A percentile compares a stretch with the other conserved stretches of the same genome.
Conservation (phyloP, 1,140 invertebrate species). For the Whitmania pigra region DNA sequence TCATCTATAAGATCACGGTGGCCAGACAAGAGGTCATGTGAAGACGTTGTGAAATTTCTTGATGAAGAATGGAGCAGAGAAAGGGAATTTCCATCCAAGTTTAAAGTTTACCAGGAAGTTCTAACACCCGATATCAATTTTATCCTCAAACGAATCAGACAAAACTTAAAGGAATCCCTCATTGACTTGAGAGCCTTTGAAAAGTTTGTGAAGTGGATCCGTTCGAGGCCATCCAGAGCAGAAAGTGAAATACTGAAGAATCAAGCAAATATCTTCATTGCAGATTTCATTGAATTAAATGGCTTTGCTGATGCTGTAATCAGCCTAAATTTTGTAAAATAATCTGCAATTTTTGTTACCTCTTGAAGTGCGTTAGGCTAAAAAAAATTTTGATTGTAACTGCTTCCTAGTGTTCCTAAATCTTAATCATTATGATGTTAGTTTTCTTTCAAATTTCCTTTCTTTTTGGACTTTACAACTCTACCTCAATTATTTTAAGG, state of each 20-base stretch:
- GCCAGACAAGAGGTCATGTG: constrained; percentile 1
- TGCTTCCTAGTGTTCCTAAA: no score
- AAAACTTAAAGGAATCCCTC: not conserved
- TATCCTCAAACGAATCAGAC: not conserved
- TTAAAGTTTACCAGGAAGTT: constrained; percentile 9
- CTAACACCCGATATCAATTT: not conserved
- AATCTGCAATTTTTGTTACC: no score
- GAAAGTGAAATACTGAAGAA: not conserved
- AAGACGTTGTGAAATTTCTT: not conserved
- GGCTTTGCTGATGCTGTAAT: constrained; percentile 6
- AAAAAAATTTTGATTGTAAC: no score
- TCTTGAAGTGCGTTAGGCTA: no score
- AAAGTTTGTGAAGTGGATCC: not conserved
- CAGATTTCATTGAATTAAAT: not conserved
- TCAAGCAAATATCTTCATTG: constrained; percentile 8
- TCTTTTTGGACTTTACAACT: no score
- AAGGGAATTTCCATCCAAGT: not conserved
- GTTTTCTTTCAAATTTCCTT: no score
- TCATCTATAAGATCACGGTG: not conserved
- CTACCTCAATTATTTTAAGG: no score
- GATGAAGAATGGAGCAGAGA: constrained; percentile 2
- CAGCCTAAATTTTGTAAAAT: not conserved
- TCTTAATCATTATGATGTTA: no score
- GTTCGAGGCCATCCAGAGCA: not conserved
- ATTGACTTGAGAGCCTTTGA: not conserved